A percentile compares a stretch with the other conserved stretches of the same genome.
Evolutionary conservation across 53 echinoderm and acorn worm species (phyloP).

Genomic region (Luidia sarsii): DNA sequence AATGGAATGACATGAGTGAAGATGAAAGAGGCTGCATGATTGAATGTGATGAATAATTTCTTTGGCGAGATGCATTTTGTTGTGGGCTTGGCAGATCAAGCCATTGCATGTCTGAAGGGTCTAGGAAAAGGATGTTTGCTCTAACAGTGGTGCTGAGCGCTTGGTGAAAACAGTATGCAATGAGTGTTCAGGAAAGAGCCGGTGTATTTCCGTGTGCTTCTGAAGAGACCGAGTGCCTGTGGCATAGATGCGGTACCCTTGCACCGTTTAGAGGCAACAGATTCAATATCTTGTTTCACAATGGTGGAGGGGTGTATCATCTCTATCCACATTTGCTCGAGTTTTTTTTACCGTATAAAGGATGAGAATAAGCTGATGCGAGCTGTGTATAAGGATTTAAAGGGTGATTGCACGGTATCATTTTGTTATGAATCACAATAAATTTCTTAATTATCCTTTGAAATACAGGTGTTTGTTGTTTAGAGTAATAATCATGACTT

Average conservation of each 20-base stretch:
- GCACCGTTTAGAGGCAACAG: constrained; percentile 67
- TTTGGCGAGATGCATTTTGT: constrained; percentile 68
- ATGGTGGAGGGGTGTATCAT: constrained; percentile 58
- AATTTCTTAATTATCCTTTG: too few species aligned
- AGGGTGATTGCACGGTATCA: too few species aligned
- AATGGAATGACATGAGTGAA: constrained; percentile 27
- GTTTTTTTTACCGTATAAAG: constrained; percentile 60
- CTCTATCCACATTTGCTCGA: constrained; percentile 31
- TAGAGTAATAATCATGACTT: constrained; percentile 53
- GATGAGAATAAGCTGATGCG: constrained; percentile 47
- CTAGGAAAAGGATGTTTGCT: constrained; percentile 24
- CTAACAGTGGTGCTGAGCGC: constrained; percentile 55
- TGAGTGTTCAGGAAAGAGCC: constrained; percentile 69
- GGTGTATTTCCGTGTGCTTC: constrained; percentile 48
- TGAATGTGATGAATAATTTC: constrained; percentile 36
- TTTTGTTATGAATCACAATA: too few species aligned
- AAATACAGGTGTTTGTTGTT: too few species aligned
- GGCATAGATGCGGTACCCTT: constrained; percentile 42
- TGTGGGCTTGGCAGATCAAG: constrained; percentile 61
- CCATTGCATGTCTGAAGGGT: constrained; percentile 27
- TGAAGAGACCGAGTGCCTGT: neutral
- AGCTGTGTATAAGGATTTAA: constrained; percentile 62
- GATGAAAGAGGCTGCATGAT: constrained; percentile 22
- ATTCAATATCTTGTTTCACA: constrained; percentile 76
- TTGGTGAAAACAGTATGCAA: constrained; percentile 63